Conservation (phyloP, 2,113 vertebrate species). For the Podarcis cretensis region DNA sequence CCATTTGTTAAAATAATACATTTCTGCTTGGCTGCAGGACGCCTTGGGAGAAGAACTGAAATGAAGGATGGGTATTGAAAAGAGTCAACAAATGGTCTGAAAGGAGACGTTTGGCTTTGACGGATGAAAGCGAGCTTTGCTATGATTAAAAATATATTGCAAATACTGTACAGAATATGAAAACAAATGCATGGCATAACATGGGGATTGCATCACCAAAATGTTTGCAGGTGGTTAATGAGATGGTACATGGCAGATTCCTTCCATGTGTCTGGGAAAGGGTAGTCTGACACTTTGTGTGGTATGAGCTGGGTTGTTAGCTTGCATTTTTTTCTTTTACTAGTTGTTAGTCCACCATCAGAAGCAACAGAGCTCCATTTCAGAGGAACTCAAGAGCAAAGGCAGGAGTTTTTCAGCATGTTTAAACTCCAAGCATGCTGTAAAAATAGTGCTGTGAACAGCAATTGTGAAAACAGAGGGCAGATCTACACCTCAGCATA, state of each 20-base stretch:
- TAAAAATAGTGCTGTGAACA: background rate
- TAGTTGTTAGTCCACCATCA: background rate
- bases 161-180: conserved; percentile 53
- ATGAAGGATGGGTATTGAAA: conserved; percentile 62
- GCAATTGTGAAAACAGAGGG: background rate
- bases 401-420: background rate
- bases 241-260: conserved; percentile 11
- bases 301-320: background rate
- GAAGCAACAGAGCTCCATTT: background rate
- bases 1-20: conserved; percentile 54
- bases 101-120: conserved; percentile 51
- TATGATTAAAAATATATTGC: conserved; percentile 57
- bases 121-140: conserved; percentile 60
- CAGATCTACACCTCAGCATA: background rate
- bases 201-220: background rate
- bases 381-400: conserved; percentile 26
- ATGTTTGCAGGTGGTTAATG: conserved; percentile 45
- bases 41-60: conserved; percentile 60
- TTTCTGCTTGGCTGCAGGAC: conserved; percentile 57
- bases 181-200: conserved; percentile 43
- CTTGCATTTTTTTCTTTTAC: conserved; percentile 22
- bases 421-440: background rate
- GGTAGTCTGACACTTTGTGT: conserved; percentile 26
- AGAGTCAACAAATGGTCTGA: conserved; percentile 62
- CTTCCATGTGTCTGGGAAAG: conserved; percentile 20